These are phyloP conservation scores for Anagrus nilaparvatae DNA, from an alignment of 1,140 invertebrate species.

Conservation along the genomic window DNA sequence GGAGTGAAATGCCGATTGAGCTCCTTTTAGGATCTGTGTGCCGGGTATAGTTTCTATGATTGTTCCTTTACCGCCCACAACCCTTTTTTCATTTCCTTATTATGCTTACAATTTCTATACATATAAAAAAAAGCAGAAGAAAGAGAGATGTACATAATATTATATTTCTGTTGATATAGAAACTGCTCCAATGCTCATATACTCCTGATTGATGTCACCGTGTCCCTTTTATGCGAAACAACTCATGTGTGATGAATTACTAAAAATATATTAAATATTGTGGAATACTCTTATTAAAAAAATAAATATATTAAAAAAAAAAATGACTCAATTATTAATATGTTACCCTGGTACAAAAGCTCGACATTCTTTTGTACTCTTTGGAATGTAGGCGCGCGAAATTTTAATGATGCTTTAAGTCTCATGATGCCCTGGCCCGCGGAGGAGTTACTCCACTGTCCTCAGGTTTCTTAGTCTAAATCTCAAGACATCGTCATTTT, in stretches of 20 bases:
- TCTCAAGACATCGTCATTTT: slow-evolving; percentile 34
- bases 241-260: slow-evolving; percentile 31
- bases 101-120: slow-evolving; percentile 24
- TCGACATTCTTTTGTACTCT: slow-evolving; percentile 41
- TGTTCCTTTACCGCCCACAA: slow-evolving; percentile 38
- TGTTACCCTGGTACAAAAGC: slow-evolving; percentile 37
- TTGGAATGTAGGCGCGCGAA: slow-evolving; percentile 21
- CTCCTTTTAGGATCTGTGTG: slow-evolving; percentile 26
- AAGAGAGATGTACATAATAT: too few species aligned
- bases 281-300: too few species aligned
- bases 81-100: slow-evolving; percentile 26
- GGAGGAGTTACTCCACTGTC: slow-evolving; percentile 41
- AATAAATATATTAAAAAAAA: too few species aligned
- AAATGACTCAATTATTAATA: too few species aligned
- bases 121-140: too few species aligned
- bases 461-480: slow-evolving; percentile 37
- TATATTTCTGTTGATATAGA: too few species aligned
- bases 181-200: slow-evolving; percentile 23
- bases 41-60: slow-evolving; percentile 42
- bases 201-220: slow-evolving; percentile 39
- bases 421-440: slow-evolving; percentile 42
- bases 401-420: slow-evolving; percentile 15
- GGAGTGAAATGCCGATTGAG: slow-evolving; percentile 36
- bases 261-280: too few species aligned
- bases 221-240: slow-evolving; percentile 37